Conservation (phyloP, 2,888 invertebrate genomes). For the Neria commutata region DNA sequence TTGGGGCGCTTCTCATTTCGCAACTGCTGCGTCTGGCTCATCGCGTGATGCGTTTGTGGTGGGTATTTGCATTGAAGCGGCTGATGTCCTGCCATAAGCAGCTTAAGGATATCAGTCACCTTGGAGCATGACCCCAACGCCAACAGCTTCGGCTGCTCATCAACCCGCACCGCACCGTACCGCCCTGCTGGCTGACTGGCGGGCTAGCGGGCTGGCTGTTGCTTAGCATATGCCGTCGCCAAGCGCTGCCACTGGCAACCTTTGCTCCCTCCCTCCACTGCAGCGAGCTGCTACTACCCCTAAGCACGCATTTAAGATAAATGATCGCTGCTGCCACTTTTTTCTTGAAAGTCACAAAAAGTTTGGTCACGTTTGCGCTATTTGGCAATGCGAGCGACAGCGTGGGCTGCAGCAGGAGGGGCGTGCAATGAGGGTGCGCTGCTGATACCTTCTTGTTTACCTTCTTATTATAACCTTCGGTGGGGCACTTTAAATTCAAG, state of each 20-base stretch:
- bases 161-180: background rate
- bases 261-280: background rate
- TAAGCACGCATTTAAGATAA: slow-evolving; percentile 51
- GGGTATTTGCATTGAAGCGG: background rate
- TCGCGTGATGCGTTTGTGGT: background rate
- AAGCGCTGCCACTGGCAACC: background rate
- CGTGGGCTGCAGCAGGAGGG: slow-evolving; percentile 38
- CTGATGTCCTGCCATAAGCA: slow-evolving; percentile 35
- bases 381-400: slow-evolving; percentile 49
- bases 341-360: slow-evolving; percentile 51
- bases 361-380: slow-evolving; percentile 59
- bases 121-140: background rate
- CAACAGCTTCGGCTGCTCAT: background rate
- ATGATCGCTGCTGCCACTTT: slow-evolving; percentile 46
- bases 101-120: slow-evolving; percentile 33
- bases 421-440: background rate
- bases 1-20: too few relatives aligned
- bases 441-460: slow-evolving; percentile 4
- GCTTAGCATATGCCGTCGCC: background rate
- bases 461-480: background rate
- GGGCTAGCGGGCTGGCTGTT: background rate
- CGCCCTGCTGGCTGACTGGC: too few relatives aligned
- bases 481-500: slow-evolving; percentile 50
- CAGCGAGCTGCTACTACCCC: too few relatives aligned
- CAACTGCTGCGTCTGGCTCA: background rate